Evolutionary conservation across 2,888 invertebrate species (phyloP).

Genomic region (Lithophane ornitopus): DNA sequence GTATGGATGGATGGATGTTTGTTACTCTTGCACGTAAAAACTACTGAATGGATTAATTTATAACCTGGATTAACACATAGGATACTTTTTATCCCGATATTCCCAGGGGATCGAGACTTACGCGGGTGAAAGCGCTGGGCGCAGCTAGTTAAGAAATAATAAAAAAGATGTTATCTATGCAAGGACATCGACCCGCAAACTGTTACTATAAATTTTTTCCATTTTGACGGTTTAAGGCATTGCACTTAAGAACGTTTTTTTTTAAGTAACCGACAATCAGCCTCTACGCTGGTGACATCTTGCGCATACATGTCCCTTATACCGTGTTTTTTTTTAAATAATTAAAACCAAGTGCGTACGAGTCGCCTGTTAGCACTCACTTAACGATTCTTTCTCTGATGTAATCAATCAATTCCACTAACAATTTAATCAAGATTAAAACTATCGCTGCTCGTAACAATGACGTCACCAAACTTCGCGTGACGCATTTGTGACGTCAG

Average conservation of each 20-base stretch:
- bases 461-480: constrained; percentile 34
- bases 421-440: constrained; percentile 32
- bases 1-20: too few species aligned
- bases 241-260: background rate
- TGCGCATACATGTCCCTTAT: too few species aligned
- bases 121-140: too few species aligned
- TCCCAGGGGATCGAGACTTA: too few species aligned
- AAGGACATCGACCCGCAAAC: background rate
- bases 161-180: background rate
- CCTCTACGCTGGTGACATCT: background rate
- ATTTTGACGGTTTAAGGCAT: background rate
- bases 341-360: constrained; percentile 3
- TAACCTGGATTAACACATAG: too few species aligned
- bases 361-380: background rate
- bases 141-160: too few species aligned
- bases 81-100: too few species aligned
- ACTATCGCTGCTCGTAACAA: constrained; percentile 11
- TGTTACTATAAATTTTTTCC: background rate
- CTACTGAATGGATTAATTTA: too few species aligned
- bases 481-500: constrained; percentile 52
- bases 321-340: background rate
- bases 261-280: background rate
- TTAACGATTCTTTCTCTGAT: constrained; percentile 5
- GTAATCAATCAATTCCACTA: constrained; percentile 5
- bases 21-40: too few species aligned